Evolutionary conservation across 2,113 vertebrate species (phyloP).

Genomic region (Numida meleagris): DNA sequence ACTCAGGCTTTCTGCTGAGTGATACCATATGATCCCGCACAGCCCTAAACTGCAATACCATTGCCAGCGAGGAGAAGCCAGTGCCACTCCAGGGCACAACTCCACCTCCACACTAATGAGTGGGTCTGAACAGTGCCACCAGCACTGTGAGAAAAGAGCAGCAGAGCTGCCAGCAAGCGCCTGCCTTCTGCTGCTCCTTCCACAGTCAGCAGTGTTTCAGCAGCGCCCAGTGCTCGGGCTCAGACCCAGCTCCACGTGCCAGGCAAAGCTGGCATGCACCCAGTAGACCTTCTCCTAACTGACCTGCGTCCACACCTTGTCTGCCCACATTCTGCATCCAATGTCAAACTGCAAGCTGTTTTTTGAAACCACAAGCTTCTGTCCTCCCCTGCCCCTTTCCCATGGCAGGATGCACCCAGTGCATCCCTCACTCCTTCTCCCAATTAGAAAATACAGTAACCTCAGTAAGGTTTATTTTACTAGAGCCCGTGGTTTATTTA

Average conservation of each 20-base stretch:
- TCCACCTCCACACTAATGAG: not conserved
- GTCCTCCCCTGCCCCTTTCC: not conserved
- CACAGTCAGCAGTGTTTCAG: conserved; percentile 7
- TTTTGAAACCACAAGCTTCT: conserved; percentile 62
- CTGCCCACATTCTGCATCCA: conserved; percentile 58
- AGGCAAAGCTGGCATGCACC: not conserved
- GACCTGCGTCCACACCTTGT: conserved; percentile 6
- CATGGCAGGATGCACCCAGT: conserved; percentile 9
- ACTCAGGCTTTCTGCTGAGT: not conserved
- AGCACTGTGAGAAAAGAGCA: not conserved
- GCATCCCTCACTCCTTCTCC: not conserved
- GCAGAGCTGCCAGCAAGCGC: not conserved
- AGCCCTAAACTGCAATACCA: not conserved
- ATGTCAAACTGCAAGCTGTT: conserved; percentile 10
- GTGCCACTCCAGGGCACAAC: not conserved
- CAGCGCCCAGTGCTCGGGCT: not conserved
- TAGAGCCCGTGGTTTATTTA: conserved; percentile 32
- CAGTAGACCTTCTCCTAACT: conserved; percentile 53
- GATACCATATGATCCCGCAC: not conserved
- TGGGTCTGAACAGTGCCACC: not conserved
- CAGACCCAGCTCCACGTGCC: conserved; percentile 26
- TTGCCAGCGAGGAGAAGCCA: not conserved
- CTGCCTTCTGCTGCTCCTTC: not conserved
- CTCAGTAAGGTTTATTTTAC: conserved; percentile 38
- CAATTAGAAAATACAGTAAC: conserved; percentile 16